Percentiles rank a stretch among this genome's conserved stretches.
These are phyloP conservation scores for Lerema accius DNA, from an alignment of 1,140 invertebrate genomes.

Conservation along the genomic window DNA sequence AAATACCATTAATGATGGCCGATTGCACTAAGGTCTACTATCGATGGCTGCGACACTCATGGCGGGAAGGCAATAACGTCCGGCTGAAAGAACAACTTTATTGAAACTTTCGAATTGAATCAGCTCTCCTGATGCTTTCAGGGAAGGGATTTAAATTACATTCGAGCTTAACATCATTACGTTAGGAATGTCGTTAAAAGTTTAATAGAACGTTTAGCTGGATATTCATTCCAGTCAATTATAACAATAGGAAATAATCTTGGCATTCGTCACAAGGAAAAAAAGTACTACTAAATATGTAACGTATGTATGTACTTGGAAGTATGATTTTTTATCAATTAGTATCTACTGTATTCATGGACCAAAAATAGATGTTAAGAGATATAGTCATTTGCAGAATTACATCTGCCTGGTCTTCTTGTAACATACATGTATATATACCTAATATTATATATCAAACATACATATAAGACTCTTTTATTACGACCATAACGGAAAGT, in stretches of 20 bases:
- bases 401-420: too few species aligned
- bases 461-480: slow-evolving; percentile 21
- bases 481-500: slow-evolving; percentile 33
- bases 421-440: too few species aligned
- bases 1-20: slow-evolving; percentile 27
- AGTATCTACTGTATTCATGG: too few species aligned
- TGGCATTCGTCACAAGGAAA: too few species aligned
- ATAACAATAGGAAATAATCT: too few species aligned
- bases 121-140: slow-evolving; percentile 1
- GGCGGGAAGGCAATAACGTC: slow-evolving; percentile 5
- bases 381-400: too few species aligned
- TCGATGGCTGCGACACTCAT: neutral
- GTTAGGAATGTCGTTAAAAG: neutral
- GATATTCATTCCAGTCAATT: neutral
- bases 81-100: slow-evolving; percentile 5
- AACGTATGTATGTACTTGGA: too few species aligned
- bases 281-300: too few species aligned
- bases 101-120: neutral
- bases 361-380: too few species aligned
- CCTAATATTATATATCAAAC: too few species aligned
- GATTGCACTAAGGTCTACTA: slow-evolving; percentile 15
- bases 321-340: too few species aligned
- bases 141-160: neutral
- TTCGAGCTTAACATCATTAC: slow-evolving; percentile 1
- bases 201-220: neutral